Evolutionary conservation across 1,140 invertebrate genomes (phyloP), one percentile per base, ranked within the genome.

Genomic region (Aphelenchoides fujianensis): DNA sequence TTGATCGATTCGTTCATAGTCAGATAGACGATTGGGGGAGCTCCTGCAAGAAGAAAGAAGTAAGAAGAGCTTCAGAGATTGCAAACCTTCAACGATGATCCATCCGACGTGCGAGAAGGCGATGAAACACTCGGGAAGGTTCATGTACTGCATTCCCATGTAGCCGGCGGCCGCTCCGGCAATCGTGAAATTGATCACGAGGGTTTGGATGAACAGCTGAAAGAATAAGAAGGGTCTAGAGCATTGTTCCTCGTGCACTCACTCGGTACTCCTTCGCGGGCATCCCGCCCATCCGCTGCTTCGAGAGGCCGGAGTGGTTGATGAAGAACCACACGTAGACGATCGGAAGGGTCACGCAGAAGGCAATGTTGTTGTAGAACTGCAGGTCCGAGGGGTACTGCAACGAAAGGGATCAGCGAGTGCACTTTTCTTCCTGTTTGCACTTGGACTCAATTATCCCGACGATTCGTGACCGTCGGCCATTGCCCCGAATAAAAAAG

Each of bases 1-100:
- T n/a, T n/a, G n/a, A 59, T 59, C 19, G 55, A 30, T 7, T 59
- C 19, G 55, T 59, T 59, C 5, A 59, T 16, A 23, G 5, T 7
- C 55, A 59, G 34, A 19, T 59, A 59, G 55, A 59, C 23, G 55
- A 59, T 59, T 5, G 55, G 55, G 12, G 55, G 55, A 5, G 23
- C 5, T 5, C 27, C 55, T 59, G 7, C 28, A 59, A 59, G n/a
- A n/a, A n/a, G n/a, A n/a, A n/a, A n/a, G 34, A 7, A 5, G 34
- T 59, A 19, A 27, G n/a, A n/a, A n/a, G n/a, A 59, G 28, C 28
- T 5, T 59, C 19, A 5, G 7, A 5, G 34, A 19, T 19, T 7
- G 7, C n/a, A n/a, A n/a, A n/a, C n/a, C n/a, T n/a, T n/a, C n/a
- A n/a, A 48, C 41, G 23, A 48, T 12, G 41, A 48, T 23, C 41